Evolutionary conservation across 2,888 invertebrate genomes (phyloP).

Genomic region (Papilio demoleus): DNA sequence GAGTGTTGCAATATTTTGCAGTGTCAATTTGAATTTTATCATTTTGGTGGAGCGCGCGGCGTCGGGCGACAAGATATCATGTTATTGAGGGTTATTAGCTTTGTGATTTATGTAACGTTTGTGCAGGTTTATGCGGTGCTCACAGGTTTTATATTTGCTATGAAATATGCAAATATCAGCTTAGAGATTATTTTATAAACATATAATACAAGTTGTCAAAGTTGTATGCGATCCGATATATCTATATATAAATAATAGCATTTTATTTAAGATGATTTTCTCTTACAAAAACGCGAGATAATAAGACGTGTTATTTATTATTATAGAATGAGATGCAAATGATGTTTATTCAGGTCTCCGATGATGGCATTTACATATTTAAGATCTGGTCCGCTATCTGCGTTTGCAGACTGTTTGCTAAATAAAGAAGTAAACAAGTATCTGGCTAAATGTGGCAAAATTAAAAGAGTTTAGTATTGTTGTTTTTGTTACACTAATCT

Average conservation of each 20-base stretch:
- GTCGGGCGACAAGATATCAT: neutral
- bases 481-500: neutral
- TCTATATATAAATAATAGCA: too few relatives aligned
- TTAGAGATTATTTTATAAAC: neutral
- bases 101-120: conserved; percentile 11
- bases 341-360: conserved; percentile 15
- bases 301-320: neutral
- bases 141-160: neutral
- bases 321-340: neutral
- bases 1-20: conserved; percentile 25
- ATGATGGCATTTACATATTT: conserved; percentile 23
- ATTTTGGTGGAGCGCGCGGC: neutral
- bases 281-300: neutral
- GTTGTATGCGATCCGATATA: too few relatives aligned
- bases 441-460: neutral
- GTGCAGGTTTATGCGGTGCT: neutral
- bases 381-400: conserved; percentile 4
- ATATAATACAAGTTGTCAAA: too few relatives aligned
- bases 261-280: neutral
- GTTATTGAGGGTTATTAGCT: conserved; percentile 1
- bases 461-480: neutral
- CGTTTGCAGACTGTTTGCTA: neutral
- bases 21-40: neutral
- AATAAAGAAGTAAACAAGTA: conserved; percentile 1
- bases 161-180: neutral